These are phyloP conservation scores for Microcaecilia unicolor DNA, from an alignment of 2,797 vertebrate species.

Conservation along the genomic window DNA sequence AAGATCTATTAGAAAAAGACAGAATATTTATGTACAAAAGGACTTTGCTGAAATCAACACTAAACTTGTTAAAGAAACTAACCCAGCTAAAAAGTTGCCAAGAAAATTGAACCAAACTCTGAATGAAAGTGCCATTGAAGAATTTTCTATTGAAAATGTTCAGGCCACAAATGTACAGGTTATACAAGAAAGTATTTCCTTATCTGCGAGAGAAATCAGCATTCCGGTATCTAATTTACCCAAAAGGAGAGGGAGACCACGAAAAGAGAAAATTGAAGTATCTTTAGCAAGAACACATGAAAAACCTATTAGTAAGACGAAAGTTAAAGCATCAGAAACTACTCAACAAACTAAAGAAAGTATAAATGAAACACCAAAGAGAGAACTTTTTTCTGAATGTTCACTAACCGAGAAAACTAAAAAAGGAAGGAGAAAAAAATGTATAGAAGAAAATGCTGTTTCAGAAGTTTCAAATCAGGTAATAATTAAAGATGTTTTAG, in stretches of 20 bases:
- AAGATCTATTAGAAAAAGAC: background rate
- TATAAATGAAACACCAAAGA: background rate
- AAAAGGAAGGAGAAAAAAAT: background rate
- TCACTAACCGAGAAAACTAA: background rate
- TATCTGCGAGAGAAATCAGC: background rate
- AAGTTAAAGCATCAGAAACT: background rate
- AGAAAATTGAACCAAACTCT: background rate
- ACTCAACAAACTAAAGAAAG: background rate
- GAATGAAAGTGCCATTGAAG: background rate
- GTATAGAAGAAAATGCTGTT: accelerated
- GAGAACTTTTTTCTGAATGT: background rate
- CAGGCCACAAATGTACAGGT: background rate
- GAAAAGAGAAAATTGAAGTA: no score
- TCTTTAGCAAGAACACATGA: no score
- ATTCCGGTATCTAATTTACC: background rate
- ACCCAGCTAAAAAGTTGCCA: background rate
- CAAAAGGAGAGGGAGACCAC: background rate
- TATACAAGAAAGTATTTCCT: background rate
- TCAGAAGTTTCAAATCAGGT: background rate
- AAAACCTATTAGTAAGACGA: no score
- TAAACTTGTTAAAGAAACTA: no score
- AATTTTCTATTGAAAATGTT: background rate
- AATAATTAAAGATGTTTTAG: background rate
- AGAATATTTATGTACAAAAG: background rate
- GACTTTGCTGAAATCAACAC: background rate